Conservation (phyloP, 2,797 vertebrate species). For the Tapera naevia region DNA sequence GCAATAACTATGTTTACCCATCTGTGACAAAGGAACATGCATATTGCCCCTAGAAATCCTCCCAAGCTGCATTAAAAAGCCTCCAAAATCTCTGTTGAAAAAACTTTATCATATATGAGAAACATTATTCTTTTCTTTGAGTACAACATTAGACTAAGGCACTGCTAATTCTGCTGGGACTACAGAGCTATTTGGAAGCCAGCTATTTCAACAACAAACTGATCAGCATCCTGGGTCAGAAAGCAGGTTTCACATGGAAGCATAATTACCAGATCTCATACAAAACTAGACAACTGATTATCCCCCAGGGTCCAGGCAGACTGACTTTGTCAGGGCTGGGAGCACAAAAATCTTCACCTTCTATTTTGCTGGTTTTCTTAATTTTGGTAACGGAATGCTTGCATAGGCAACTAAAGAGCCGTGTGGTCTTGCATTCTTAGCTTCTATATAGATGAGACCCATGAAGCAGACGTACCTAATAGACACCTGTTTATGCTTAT, state of each 20-base stretch:
- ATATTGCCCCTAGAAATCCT: not conserved
- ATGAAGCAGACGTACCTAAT: constrained; percentile 40
- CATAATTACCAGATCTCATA: not conserved
- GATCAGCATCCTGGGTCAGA: not conserved
- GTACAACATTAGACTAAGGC: not conserved
- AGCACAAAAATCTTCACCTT: not conserved
- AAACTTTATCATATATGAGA: not conserved
- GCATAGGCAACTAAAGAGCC: constrained; percentile 25
- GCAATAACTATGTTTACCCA: not conserved
- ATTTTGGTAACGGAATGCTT: constrained; percentile 53
- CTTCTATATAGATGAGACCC: constrained; percentile 6
- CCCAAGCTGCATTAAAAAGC: not conserved
- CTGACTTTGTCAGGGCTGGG: not conserved
- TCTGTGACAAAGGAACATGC: not conserved
- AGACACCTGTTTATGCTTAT: constrained; percentile 59
- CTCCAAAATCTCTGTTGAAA: not conserved
- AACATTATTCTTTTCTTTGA: not conserved
- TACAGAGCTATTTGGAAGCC: not conserved
- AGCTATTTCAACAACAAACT: not conserved
- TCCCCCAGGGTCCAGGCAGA: not conserved
- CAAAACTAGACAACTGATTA: not conserved
- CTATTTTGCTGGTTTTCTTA: constrained; percentile 30
- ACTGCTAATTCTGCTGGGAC: not conserved
- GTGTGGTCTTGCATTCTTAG: constrained; percentile 8
- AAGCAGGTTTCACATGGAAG: not conserved